These are phyloP conservation scores for Drosophila rufa DNA, from an alignment of 1,140 invertebrate species.

Conservation along the genomic window DNA sequence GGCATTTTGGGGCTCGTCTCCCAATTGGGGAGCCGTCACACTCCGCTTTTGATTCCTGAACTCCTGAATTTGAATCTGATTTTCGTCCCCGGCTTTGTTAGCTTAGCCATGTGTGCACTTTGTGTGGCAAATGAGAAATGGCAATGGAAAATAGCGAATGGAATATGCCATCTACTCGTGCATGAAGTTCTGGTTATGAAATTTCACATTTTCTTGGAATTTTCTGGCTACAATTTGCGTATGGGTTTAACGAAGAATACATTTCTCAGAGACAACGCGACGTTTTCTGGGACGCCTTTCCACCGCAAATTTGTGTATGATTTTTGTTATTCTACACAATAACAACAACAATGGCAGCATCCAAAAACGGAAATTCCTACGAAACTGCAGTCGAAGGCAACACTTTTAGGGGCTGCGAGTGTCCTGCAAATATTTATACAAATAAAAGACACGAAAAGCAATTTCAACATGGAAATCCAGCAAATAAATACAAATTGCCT, in stretches of 20 bases:
- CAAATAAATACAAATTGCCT: slow-evolving; percentile 78
- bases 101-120: slow-evolving; percentile 34
- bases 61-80: slow-evolving; percentile 34
- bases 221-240: slow-evolving; percentile 66
- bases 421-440: slow-evolving; percentile 68
- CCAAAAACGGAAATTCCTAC: not conserved
- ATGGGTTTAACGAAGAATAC: slow-evolving; percentile 76
- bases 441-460: slow-evolving; percentile 56
- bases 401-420: slow-evolving; percentile 49
- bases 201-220: slow-evolving; percentile 69
- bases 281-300: slow-evolving; percentile 2
- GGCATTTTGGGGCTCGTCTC: slow-evolving; percentile 40
- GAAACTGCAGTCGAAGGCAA: slow-evolving; percentile 25
- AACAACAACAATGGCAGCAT: too few species aligned
- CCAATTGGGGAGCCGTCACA: slow-evolving; percentile 20
- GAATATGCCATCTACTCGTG: slow-evolving; percentile 57
- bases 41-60: slow-evolving; percentile 18
- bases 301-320: slow-evolving; percentile 79
- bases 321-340: slow-evolving; percentile 53
- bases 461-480: slow-evolving; percentile 61
- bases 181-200: slow-evolving; percentile 59
- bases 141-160: slow-evolving; percentile 10
- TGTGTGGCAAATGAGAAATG: slow-evolving; percentile 18
- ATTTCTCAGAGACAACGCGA: slow-evolving; percentile 18
- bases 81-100: slow-evolving; percentile 41